These are phyloP conservation scores for Scolanthus callimorphus DNA, from an alignment of 92 coral and sea anemone genomes.

Conservation along the genomic window DNA sequence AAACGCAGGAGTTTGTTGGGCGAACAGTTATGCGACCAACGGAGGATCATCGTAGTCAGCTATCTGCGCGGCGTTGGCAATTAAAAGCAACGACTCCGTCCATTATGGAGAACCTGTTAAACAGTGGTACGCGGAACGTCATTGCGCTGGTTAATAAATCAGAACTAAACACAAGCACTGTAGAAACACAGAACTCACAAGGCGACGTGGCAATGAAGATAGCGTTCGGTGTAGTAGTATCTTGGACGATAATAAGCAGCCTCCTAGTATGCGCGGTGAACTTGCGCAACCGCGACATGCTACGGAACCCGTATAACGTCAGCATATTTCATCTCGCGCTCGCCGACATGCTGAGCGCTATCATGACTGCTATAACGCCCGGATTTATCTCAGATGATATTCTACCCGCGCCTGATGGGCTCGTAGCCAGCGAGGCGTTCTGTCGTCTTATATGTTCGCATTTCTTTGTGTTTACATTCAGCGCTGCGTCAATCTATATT, in stretches of 20 bases:
- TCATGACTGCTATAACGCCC: constrained; percentile 39
- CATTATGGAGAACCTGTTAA: no score
- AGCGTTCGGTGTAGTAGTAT: constrained; percentile 22
- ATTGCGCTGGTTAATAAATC: no score
- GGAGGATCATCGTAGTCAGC: no score
- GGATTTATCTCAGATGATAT: constrained; percentile 42
- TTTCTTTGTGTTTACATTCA: constrained; percentile 34
- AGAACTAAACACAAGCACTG: no score
- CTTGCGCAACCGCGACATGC: constrained; percentile 34
- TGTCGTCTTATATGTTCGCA: constrained; percentile 54
- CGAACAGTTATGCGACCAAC: no score
- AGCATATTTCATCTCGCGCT: constrained; percentile 48
- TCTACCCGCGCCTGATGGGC: constrained; percentile 16
- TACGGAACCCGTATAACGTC: constrained; percentile 40
- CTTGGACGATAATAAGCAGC: constrained; percentile 33
- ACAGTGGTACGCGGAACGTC: no score
- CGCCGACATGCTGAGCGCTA: constrained; percentile 38
- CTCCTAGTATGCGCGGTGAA: constrained; percentile 47
- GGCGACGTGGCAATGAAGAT: not conserved
- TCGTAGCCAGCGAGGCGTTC: constrained; percentile 24
- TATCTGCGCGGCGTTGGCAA: no score
- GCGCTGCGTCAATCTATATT: constrained; percentile 44
- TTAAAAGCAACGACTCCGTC: no score
- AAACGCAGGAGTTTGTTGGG: no score
- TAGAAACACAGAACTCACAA: no score